These are phyloP conservation scores for Cromileptes altivelis DNA, from an alignment of 2,113 vertebrate species.

Conservation along the genomic window DNA sequence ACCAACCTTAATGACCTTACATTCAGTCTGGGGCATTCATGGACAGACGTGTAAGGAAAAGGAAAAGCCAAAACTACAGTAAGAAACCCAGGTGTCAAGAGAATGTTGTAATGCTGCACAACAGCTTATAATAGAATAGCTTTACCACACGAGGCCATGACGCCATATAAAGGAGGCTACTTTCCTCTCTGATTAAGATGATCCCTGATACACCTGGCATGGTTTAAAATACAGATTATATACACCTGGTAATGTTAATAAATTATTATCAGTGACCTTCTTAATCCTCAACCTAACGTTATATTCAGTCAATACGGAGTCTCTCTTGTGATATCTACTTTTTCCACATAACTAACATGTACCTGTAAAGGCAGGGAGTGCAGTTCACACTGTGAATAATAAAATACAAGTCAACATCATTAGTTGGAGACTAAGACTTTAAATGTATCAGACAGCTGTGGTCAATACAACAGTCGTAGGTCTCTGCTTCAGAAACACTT, in stretches of 20 bases:
- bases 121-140: too few species aligned
- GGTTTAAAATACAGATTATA: neutral
- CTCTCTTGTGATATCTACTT: neutral
- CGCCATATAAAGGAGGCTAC: neutral
- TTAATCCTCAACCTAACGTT: neutral
- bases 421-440: neutral
- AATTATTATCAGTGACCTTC: too few species aligned
- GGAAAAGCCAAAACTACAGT: neutral
- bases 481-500: neutral
- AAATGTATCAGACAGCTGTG: neutral
- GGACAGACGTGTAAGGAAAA: neutral
- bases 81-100: neutral
- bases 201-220: neutral
- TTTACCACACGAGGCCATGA: neutral
- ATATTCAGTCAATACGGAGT: neutral
- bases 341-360: neutral
- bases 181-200: too few species aligned
- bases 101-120: neutral
- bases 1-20: neutral
- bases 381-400: slow-evolving; percentile 5
- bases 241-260: neutral
- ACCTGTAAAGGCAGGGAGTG: neutral
- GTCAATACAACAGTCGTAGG: neutral
- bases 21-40: neutral
- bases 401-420: neutral